These are phyloP conservation scores for Steinernema scapterisci DNA, from an alignment of 2,888 invertebrate genomes.

Conservation along the genomic window DNA sequence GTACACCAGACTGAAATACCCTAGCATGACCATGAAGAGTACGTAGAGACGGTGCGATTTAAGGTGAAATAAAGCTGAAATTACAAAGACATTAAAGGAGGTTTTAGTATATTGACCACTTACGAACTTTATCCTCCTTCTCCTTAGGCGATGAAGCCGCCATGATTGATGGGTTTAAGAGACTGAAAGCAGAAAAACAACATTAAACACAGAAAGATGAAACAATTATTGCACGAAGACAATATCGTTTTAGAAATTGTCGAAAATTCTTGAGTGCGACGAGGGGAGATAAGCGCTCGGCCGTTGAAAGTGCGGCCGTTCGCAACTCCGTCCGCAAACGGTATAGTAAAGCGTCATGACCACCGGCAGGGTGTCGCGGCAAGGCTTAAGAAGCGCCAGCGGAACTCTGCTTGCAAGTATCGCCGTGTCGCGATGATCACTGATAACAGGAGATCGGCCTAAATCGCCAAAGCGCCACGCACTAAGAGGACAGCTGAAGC, in stretches of 20 bases:
- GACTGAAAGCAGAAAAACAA: not conserved
- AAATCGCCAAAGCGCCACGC: not conserved
- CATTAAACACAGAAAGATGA: not conserved
- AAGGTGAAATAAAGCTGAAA: constrained; percentile 48
- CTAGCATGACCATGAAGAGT: constrained; percentile 50
- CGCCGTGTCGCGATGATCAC: constrained; percentile 16
- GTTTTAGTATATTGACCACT: no score
- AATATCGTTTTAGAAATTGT: not conserved
- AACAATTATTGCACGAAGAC: not conserved
- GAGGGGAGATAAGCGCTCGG: constrained; percentile 2
- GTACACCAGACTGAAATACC: constrained; percentile 48
- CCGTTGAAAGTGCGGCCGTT: not conserved
- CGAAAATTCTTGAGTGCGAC: not conserved
- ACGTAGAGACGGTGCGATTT: constrained; percentile 49
- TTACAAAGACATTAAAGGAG: not conserved
- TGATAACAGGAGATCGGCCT: constrained; percentile 29
- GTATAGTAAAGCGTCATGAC: constrained; percentile 18
- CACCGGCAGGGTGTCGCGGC: constrained; percentile 9
- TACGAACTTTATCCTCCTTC: constrained; percentile 10
- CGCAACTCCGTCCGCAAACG: constrained; percentile 19
- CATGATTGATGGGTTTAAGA: not conserved
- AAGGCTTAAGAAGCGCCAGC: constrained; percentile 13
- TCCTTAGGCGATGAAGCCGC: not conserved
- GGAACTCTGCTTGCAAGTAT: constrained; percentile 27
- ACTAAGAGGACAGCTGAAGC: not conserved